Base-by-base conservation (phyloP, 2,113 vertebrate species). In the Hemichromis elongatus region DNA sequence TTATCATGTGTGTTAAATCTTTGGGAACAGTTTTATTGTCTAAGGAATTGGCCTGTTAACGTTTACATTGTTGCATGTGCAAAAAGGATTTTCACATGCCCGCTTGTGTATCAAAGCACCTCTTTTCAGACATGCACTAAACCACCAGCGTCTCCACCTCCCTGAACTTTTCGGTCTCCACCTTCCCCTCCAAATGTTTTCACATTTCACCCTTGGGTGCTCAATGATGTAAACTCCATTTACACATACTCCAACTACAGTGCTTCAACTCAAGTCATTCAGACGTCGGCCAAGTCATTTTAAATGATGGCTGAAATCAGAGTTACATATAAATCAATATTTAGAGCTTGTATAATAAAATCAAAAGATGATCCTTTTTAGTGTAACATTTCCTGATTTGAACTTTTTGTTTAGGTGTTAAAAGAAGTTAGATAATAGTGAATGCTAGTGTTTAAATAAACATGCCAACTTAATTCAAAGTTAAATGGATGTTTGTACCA, bases 151-250 rank as follows among this genome's bases (percentile, higher is more conserved):
- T 81, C 86, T 90, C 90, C 90, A 82, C 86, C 68, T 81, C 86
- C 79, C 35, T 75, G 82, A 90, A 88, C 75, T 53, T 89, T 86
- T 63, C 93, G 91, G 89, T 94, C 88, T 90, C 73, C 89, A 88
- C 94, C 84, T 93, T 85, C 8, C 3, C 81, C 70, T 68, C 19
- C 54, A 80, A 70, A 90, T 86, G 89, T 87, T 90, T 92, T 89
- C 70, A 81, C 89, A 54, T 89, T 81, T 82, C 70, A 80, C 90
- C 88, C 91, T 26, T 47, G 90, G 81, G 90, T 83, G 56, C 84
- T 83, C 7, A 7, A 12, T 77, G 85, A 92, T 89, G 80, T 86
- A 30, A 87, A 81, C 26, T 50, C 90, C 88, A 90, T 92, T 93
- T 66, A 88, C 91, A 93, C 93, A 16, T 87, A 42, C 47, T 28